These are phyloP conservation scores for Pampus argenteus DNA, from an alignment of 2,797 vertebrate genomes.

Conservation along the genomic window DNA sequence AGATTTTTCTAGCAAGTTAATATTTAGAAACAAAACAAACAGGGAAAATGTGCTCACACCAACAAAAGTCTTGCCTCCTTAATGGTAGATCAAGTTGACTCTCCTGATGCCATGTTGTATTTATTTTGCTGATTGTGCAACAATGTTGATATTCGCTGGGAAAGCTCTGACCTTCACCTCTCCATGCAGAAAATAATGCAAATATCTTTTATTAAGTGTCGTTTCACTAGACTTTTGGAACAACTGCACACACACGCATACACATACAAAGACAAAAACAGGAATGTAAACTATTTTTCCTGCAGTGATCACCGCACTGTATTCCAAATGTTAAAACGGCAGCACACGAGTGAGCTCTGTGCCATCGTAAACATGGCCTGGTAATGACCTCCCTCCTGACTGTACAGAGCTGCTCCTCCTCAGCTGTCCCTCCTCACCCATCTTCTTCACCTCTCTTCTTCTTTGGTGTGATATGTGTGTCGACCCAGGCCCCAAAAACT, in stretches of 20 bases:
- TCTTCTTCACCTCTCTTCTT: constrained; percentile 24
- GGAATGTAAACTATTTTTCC: constrained; percentile 62
- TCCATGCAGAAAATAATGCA: constrained; percentile 61
- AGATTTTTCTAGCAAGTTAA: background rate
- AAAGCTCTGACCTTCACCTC: constrained; percentile 62
- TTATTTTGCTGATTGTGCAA: constrained; percentile 60
- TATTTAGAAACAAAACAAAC: constrained; percentile 17
- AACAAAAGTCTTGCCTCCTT: constrained; percentile 9
- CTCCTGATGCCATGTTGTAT: constrained; percentile 40
- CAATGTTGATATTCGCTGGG: constrained; percentile 43
- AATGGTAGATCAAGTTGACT: constrained; percentile 1
- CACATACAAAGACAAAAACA: constrained; percentile 37
- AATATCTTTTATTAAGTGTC: constrained; percentile 63
- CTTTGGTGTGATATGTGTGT: constrained; percentile 56
- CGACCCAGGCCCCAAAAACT: constrained; percentile 65
- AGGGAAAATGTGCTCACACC: background rate
- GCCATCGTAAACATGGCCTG: constrained; percentile 74
- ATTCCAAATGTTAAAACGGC: constrained; percentile 75
- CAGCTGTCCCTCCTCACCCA: constrained; percentile 49
- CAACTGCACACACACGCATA: constrained; percentile 10
- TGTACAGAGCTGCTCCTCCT: constrained; percentile 63
- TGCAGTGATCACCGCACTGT: constrained; percentile 64
- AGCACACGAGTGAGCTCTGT: constrained; percentile 52
- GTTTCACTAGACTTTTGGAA: constrained; percentile 44
- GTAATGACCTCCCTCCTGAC: constrained; percentile 87